A percentile compares a stretch with the other conserved stretches of the same genome.
Evolutionary conservation across 2,888 invertebrate species (phyloP).

Genomic region (Acronicta psi): DNA sequence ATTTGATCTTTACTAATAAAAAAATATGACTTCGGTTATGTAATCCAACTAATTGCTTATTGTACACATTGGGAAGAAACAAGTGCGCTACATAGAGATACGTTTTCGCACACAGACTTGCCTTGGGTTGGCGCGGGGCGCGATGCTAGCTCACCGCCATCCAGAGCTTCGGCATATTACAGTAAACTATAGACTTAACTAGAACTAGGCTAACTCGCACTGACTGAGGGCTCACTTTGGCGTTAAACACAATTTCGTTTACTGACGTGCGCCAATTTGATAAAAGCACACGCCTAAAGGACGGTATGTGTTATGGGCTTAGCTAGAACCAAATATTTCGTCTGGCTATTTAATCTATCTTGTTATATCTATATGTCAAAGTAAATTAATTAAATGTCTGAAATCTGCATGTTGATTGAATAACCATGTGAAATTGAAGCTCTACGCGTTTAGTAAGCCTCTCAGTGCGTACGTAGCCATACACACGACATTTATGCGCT

Average conservation of each 20-base stretch:
- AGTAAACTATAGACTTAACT: slow-evolving; percentile 73
- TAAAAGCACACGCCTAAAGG: neutral
- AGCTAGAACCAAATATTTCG: slow-evolving; percentile 1
- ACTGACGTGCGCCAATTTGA: neutral
- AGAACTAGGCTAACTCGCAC: slow-evolving; percentile 52
- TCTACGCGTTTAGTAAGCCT: slow-evolving; percentile 30
- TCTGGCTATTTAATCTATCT: slow-evolving; percentile 12
- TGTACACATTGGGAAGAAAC: slow-evolving; percentile 25
- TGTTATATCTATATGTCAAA: too few relatives aligned
- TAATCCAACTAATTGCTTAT: neutral
- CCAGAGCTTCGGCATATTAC: slow-evolving; percentile 81
- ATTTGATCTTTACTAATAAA: neutral
- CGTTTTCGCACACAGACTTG: slow-evolving; percentile 85
- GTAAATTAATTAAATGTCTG: too few relatives aligned
- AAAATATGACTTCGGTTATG: neutral
- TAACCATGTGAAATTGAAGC: slow-evolving; percentile 4
- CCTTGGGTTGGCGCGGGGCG: slow-evolving; percentile 85
- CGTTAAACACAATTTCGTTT: neutral
- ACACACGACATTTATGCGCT: slow-evolving; percentile 39
- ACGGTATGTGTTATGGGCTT: slow-evolving; percentile 9
- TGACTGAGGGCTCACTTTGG: slow-evolving; percentile 33
- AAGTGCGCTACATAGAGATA: slow-evolving; percentile 61
- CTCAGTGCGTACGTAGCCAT: slow-evolving; percentile 52
- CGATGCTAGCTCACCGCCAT: slow-evolving; percentile 81
- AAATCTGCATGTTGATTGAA: neutral